These are phyloP conservation scores for Xestia ashworthii DNA, from an alignment of 2,888 invertebrate genomes.

Conservation along the genomic window DNA sequence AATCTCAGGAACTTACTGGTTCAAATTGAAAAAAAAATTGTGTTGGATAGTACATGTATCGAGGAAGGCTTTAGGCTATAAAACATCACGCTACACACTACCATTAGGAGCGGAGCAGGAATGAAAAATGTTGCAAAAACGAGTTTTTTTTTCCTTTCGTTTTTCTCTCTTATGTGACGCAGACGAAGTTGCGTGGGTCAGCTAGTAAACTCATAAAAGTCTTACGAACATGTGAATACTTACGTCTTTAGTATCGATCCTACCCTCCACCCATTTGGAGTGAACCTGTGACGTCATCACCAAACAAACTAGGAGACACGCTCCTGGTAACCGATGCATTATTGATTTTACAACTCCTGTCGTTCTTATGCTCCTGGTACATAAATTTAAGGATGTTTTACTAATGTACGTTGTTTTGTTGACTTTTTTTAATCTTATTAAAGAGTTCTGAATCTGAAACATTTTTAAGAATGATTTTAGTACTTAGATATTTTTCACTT, in stretches of 20 bases:
- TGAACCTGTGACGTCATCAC: conserved; percentile 67
- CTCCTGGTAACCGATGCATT: conserved; percentile 73
- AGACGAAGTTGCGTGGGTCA: too few relatives aligned
- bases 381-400: background rate
- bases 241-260: conserved; percentile 91
- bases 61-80: too few relatives aligned
- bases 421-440: conserved; percentile 17
- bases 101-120: too few relatives aligned
- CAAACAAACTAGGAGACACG: conserved; percentile 67
- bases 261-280: conserved; percentile 92
- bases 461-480: background rate
- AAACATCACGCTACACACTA: too few relatives aligned
- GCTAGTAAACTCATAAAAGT: too few relatives aligned
- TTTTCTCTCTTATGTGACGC: too few relatives aligned
- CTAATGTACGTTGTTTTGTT: background rate
- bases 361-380: background rate
- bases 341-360: conserved; percentile 69
- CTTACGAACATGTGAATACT: conserved; percentile 31
- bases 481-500: background rate
- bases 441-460: conserved; percentile 27
- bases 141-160: too few relatives aligned
- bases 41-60: too few relatives aligned
- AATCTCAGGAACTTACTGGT: too few relatives aligned
- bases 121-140: too few relatives aligned
- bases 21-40: too few relatives aligned